These are phyloP conservation scores for Lordiphosa andalusiaca DNA, from an alignment of 2,888 invertebrate species.

Conservation along the genomic window DNA sequence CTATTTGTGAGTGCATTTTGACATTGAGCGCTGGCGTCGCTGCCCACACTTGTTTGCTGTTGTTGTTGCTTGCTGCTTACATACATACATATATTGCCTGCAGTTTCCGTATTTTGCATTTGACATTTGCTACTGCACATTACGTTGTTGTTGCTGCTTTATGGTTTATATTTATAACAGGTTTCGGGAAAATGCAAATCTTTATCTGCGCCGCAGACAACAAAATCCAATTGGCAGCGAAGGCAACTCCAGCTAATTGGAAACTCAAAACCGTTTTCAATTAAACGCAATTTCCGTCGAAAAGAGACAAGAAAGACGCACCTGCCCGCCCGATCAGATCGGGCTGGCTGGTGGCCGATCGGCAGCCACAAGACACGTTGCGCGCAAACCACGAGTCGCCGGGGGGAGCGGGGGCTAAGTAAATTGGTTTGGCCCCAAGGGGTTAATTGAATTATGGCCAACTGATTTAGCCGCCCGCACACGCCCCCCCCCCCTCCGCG, in stretches of 20 bases:
- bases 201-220: not conserved
- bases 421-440: conserved; percentile 71
- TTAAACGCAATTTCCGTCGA: too few relatives aligned
- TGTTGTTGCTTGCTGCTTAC: conserved; percentile 12
- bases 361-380: not conserved
- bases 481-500: conserved; percentile 2
- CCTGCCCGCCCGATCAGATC: conserved; percentile 23
- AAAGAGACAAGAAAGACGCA: conserved; percentile 23
- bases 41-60: conserved; percentile 2
- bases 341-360: conserved; percentile 3
- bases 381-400: conserved; percentile 20
- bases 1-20: too few relatives aligned
- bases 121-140: conserved; percentile 31
- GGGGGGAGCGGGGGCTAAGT: conserved; percentile 4
- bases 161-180: conserved; percentile 60
- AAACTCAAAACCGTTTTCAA: conserved; percentile 19
- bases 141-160: conserved; percentile 23
- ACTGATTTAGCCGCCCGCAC: conserved; percentile 48
- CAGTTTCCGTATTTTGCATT: conserved; percentile 44
- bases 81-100: conserved; percentile 5
- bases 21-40: too few relatives aligned
- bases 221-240: conserved; percentile 29
- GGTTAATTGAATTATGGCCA: conserved; percentile 74
- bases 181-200: conserved; percentile 33
- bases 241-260: conserved; percentile 41